Base-by-base conservation (phyloP, 1,140 invertebrate species). In the Brachionus plicatilis region DNA sequence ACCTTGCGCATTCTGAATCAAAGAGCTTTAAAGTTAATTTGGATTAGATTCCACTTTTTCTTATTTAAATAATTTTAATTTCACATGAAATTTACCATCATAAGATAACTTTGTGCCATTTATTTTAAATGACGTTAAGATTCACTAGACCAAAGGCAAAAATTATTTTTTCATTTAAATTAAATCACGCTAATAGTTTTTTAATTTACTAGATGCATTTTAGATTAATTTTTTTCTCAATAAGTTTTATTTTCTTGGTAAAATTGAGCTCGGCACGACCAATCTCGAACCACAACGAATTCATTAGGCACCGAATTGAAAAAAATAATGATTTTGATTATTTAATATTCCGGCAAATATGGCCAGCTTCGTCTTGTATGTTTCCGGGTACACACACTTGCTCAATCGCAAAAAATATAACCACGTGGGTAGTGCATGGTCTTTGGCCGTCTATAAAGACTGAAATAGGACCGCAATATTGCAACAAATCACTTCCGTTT, bases 391-490 rank as follows among this genome's bases (percentile, higher is more conserved):
- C 65, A 12, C 43, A 84, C 24, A 47, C 43, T 17, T 84, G 82
- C 65, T 33, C 60, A 29, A 70, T 84, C 11, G 60, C 53, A 14
- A 27, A 43, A n/a, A 56, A 66, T 43, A 72, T 84, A 37, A 37
- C 82, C 14, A 84, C 65, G 11, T 84, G 82, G 82, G 66, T 72
- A 24, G 47, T 84, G 0, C 82, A 84, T 84, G 82, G 82, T 56
- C 45, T 84, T 5, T 84, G 82, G 82, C 82, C 82, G 2, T 68
- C 60, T 8, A 72, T 70, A 5, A 72, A 72, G 29, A 70, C 45
- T 20, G 82, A 84, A 60, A 84, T 70, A 47, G 82, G 82, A 17
- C 82, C 82, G 9, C 20, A 37, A 29, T 84, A 37, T 60, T 84
- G 82, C 53, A 84, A 84, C 65, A 68, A 60, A 70, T 47, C 82